Conservation (phyloP, 2,113 vertebrate species). For the Coptodon rendalli region DNA sequence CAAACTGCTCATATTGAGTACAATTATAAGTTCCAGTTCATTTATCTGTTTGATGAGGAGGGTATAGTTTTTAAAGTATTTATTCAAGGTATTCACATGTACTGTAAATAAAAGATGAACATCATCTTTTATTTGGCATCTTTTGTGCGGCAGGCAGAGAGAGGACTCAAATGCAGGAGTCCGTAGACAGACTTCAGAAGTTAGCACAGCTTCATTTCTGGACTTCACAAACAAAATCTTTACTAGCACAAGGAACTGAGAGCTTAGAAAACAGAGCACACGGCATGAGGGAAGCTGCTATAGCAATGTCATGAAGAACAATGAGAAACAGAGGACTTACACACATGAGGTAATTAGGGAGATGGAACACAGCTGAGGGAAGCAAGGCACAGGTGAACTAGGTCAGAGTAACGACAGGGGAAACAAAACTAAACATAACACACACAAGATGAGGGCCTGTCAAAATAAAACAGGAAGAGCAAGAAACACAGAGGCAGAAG, state of each 20-base stretch:
- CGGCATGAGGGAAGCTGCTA: accelerated
- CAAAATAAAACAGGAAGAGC: not conserved
- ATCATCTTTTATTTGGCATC: not conserved
- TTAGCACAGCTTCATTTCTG: not conserved
- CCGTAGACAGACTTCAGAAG: not conserved
- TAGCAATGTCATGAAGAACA: not conserved
- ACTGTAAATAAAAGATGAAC: not conserved
- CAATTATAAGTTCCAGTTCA: not conserved
- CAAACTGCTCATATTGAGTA: not conserved
- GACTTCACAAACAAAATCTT: not conserved
- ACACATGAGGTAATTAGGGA: not conserved
- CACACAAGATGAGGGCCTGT: not conserved
- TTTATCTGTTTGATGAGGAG: not conserved
- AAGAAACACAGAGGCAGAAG: not conserved
- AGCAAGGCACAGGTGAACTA: not conserved
- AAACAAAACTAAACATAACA: not conserved
- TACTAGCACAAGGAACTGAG: not conserved
- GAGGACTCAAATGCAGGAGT: not conserved
- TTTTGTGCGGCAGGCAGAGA: not conserved
- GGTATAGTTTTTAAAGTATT: not conserved
- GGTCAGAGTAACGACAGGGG: not conserved
- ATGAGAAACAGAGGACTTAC: not conserved
- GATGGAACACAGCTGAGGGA: not conserved
- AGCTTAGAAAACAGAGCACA: not conserved
- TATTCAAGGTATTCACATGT: not conserved